Evolutionary conservation across 2,113 vertebrate genomes (phyloP), one percentile per base, ranked within the genome.

Genomic region (Nannobrachium achirus): DNA sequence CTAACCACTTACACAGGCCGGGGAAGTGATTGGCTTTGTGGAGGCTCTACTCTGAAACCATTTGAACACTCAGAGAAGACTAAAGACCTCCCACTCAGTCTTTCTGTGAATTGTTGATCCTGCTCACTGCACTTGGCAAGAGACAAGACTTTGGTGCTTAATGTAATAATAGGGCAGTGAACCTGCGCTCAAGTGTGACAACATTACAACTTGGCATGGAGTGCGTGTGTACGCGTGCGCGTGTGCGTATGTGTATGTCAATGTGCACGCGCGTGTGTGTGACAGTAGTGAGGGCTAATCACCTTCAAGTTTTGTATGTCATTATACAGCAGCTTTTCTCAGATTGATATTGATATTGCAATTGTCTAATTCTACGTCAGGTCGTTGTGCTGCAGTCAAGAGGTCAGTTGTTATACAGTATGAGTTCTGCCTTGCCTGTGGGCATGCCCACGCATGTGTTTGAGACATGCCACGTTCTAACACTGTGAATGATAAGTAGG

Each of bases 71-170:
- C 45, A 14, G 20, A n/a, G 39, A 70, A 67, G 57, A 69, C 65
- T 63, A 66, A 75, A 51, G 56, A 53, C 49, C 58, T 7, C 25
- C 38, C 40, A 53, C 53, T 8, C 73, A 65, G 41, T 52, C 42
- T 61, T 9, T 2, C 25, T 57, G n/a, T n/a, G n/a, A n/a, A n/a
- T n/a, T n/a, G 25, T 57, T 57, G 55, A 59, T 62, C 33, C 73
- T 57, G 66, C 73, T 69, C 51, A 53, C 48, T 69, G 59, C 59
- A 63, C 57, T 63, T 66, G 40, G 64, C 57, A 60, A 66, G 72
- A 75, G 58, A 62, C 49, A 63, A 41, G 59, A 64, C 11, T 52
- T 53, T 69, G 66, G 69, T 66, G 63, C 63, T 64, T 69, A 59
- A 68, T 75, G 58, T 63, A 33, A 68, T 75, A 50, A 56, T 40